Conservation (phyloP, 92 coral and sea anemone genomes). For the Zoanthus sociatus region DNA sequence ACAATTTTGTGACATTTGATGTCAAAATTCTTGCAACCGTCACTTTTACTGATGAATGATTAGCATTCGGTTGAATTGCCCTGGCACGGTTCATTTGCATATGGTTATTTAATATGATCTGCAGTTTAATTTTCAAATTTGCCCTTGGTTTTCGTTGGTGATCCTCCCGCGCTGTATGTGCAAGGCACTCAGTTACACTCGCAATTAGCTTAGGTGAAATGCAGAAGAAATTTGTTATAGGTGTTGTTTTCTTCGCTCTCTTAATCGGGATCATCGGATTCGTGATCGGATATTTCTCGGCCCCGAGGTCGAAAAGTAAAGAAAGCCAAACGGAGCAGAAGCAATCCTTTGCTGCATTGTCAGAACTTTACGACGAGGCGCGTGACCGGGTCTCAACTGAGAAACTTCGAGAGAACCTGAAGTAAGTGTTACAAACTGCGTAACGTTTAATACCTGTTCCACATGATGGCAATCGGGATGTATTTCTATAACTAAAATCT, state of each 20-base stretch:
- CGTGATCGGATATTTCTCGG: slow-evolving; percentile 42
- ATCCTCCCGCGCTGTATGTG: not conserved
- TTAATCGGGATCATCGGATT: slow-evolving; percentile 38
- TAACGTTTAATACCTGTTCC: not conserved
- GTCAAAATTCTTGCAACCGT: slow-evolving; percentile 24
- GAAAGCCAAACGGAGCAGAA: not conserved
- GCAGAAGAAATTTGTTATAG: slow-evolving; percentile 31
- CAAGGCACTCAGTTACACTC: not conserved
- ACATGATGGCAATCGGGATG: not conserved
- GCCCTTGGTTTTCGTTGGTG: not conserved
- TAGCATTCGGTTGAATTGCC: slow-evolving; percentile 30
- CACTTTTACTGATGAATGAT: slow-evolving; percentile 7
- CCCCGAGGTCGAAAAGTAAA: slow-evolving; percentile 18
- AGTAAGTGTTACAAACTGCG: slow-evolving; percentile 10
- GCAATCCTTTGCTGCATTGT: not conserved
- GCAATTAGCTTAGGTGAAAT: slow-evolving; percentile 18
- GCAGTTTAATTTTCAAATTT: not conserved
- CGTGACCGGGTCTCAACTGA: slow-evolving; percentile 29
- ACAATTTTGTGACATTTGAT: not conserved
- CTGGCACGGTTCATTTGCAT: slow-evolving; percentile 26
- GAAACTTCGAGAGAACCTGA: slow-evolving; percentile 13
- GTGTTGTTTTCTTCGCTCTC: slow-evolving; percentile 27
- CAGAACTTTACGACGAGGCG: slow-evolving; percentile 4
- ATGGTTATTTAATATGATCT: slow-evolving; percentile 8
- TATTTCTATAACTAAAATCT: not conserved